Evolutionary conservation across 2,888 invertebrate species (phyloP), one percentile per base, ranked within the genome.

Genomic region (Drosophila neoperkinsi): DNA sequence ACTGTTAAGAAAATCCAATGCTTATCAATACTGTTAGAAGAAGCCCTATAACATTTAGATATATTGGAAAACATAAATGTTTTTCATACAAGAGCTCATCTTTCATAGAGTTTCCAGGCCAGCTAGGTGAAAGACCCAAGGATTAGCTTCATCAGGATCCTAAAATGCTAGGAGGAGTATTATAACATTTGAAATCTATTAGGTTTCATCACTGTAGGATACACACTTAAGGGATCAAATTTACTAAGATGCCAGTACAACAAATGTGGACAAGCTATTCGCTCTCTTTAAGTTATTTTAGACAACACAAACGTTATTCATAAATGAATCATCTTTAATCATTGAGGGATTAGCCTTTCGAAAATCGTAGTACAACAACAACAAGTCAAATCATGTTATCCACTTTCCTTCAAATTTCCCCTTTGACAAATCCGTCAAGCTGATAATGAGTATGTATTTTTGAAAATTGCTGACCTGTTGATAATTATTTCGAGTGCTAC

Each of bases 391-490:
- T 46, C 16, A 16, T 25, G 4, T 25, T 16, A 16, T 25, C 10
- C 9, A 9, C 9, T 25, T 46, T 25, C 16, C 46, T 9, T 9
- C 2, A 25, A 6, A 2, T 25, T n/a, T 16, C 46, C 46, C 21
- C 33, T 33, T 9, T 28, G 28, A 55, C 28, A 56, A n/a, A 38
- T 7, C 13, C 38, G 36, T 56, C 9, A 16, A 25, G 21, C 28
- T n/a, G 6, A 13, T n/a, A n/a, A 34, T 33, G 21, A 46, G 21
- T n/a, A 6, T 9, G 2, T 30, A 0, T 38, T 34, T 51, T 21
- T 41, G 13, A 9, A 41, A 71, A 18, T 43, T 43, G 25, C 36
- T 25, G 41, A 71, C 52, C 52, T 52, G 51, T 43, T 73, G 18
- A 21, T 28, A 4, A 28, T 21, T 28, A 55, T n/a, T 30, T 31